A percentile compares a stretch with the other conserved stretches of the same genome.
These are phyloP conservation scores for Burhinus oedicnemus DNA, from an alignment of 2,113 vertebrate species.

Conservation along the genomic window DNA sequence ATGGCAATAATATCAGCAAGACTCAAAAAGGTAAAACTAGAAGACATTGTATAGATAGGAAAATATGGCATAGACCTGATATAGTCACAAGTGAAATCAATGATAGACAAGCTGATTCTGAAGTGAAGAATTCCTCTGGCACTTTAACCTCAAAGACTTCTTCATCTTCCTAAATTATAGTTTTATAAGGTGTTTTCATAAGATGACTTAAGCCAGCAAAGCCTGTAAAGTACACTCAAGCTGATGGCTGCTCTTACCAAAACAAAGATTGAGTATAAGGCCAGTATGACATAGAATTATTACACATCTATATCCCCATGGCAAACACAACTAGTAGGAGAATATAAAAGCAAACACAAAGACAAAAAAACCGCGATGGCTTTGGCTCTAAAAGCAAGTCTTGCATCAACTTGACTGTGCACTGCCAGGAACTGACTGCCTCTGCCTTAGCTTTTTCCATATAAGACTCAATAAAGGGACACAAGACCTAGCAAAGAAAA, in stretches of 20 bases:
- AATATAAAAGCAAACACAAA: neutral
- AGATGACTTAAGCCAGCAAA: neutral
- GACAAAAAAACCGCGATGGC: neutral
- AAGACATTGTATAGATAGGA: neutral
- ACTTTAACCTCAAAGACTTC: neutral
- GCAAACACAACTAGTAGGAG: neutral
- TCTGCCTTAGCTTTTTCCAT: neutral
- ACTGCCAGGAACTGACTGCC: neutral
- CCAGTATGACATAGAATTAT: neutral
- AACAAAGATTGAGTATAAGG: neutral
- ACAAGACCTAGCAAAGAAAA: neutral
- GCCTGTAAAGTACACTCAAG: neutral
- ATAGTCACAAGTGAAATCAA: neutral
- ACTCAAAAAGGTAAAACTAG: neutral
- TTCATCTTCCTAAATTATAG: neutral
- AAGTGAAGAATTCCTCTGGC: neutral
- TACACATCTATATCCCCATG: neutral
- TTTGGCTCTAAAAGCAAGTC: neutral
- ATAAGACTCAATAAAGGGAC: neutral
- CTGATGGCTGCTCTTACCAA: neutral
- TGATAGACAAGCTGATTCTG: neutral
- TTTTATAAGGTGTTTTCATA: neutral
- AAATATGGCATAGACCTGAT: neutral
- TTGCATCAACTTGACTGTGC: neutral
- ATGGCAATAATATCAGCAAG: neutral